A percentile compares a stretch with the other conserved stretches of the same genome.
phyloP scores from a whole-genome alignment of 2,113 vertebrate species.

The Bufo bufo region DNA sequence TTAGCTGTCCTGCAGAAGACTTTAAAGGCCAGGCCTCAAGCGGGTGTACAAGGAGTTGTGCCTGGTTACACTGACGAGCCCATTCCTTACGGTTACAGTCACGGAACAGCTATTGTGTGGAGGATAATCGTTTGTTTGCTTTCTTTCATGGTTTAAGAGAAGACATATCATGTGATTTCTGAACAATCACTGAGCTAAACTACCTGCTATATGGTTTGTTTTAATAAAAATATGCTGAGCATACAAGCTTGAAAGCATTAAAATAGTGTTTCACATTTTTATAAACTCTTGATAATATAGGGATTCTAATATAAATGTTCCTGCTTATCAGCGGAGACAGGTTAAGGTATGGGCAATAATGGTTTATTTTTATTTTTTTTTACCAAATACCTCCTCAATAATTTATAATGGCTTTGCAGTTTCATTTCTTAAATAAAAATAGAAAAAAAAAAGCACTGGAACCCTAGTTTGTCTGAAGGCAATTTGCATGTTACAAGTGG shows the following conservation, averaged over 20 bases:
- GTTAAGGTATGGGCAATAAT: slow-evolving; percentile 74
- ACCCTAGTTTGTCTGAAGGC: slow-evolving; percentile 90
- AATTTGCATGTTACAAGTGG: slow-evolving; percentile 94
- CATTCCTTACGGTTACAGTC: slow-evolving; percentile 5
- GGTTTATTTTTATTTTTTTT: slow-evolving; percentile 74
- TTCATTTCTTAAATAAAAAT: slow-evolving; percentile 84
- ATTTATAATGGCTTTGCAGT: slow-evolving; percentile 89
- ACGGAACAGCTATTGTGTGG: neutral
- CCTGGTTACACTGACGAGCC: neutral
- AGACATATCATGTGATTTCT: slow-evolving; percentile 77
- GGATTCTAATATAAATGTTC: slow-evolving; percentile 72
- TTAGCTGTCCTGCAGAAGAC: neutral
- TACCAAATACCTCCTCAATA: slow-evolving; percentile 93
- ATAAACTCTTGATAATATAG: slow-evolving; percentile 70
- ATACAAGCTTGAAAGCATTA: slow-evolving; percentile 61
- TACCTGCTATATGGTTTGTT: slow-evolving; percentile 74
- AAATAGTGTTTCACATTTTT: slow-evolving; percentile 61
- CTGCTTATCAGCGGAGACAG: slow-evolving; percentile 72
- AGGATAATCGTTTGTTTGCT: slow-evolving; percentile 5
- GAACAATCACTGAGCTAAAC: slow-evolving; percentile 77
- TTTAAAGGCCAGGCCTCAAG: neutral
- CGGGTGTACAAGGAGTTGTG: neutral
- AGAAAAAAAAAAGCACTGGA: slow-evolving; percentile 90
- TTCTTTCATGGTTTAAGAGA: slow-evolving; percentile 45
- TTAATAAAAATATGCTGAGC: slow-evolving; percentile 64